These are phyloP conservation scores for Ormyrus pomaceus DNA, from an alignment of 2,888 invertebrate species.

Conservation along the genomic window DNA sequence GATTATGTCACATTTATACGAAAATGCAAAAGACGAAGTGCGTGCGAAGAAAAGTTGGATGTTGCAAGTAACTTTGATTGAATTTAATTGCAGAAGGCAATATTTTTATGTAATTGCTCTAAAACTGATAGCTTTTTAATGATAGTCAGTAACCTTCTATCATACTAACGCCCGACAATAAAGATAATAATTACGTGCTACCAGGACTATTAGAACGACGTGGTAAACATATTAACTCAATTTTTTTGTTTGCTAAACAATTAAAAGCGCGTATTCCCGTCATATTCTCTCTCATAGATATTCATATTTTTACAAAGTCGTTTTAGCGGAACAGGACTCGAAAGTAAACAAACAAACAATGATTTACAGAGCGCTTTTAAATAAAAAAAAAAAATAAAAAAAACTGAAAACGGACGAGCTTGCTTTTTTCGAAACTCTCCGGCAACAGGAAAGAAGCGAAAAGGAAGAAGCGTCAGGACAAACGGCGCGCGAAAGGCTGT, in stretches of 20 bases:
- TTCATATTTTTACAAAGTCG: no score
- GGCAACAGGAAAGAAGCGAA: no score
- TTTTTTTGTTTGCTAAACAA: not conserved
- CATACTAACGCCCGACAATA: not conserved
- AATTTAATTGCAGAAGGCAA: slow-evolving; percentile 6
- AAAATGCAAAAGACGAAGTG: not conserved
- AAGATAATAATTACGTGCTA: slow-evolving; percentile 25
- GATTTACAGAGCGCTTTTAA: no score
- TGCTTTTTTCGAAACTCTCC: no score
- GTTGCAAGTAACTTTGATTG: not conserved
- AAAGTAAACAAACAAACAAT: no score
- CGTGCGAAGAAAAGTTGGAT: not conserved
- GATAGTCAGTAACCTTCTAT: slow-evolving; percentile 19
- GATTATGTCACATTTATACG: not conserved
- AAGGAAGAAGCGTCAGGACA: no score
- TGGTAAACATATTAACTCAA: slow-evolving; percentile 25
- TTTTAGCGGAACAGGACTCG: no score
- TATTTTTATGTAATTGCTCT: slow-evolving; percentile 24
- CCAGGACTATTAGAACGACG: slow-evolving; percentile 13
- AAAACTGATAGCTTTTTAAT: slow-evolving; percentile 39
- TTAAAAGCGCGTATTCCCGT: no score
- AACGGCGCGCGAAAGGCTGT: not conserved
- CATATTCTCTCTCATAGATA: no score
- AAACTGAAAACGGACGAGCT: no score
- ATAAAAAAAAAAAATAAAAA: no score